These are phyloP conservation scores for Balaeniceps rex DNA, from an alignment of 2,113 vertebrate genomes.

Conservation along the genomic window DNA sequence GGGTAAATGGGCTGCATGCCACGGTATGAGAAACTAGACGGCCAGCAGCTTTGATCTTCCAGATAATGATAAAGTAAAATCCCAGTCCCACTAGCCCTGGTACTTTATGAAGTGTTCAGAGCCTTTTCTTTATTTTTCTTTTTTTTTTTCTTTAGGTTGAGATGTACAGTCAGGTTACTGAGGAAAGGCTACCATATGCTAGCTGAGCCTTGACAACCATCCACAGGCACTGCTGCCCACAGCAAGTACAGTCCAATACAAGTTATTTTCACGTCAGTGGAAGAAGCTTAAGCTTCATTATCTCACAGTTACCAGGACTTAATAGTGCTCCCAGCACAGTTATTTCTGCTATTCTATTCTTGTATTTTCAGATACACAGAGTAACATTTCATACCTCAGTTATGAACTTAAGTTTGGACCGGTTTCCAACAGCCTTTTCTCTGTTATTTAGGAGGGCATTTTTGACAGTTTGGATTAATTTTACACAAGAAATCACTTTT, in stretches of 20 bases:
- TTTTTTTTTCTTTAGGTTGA: not conserved
- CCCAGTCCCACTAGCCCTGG: not conserved
- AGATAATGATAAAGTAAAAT: not conserved
- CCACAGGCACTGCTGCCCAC: not conserved
- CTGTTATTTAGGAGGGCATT: not conserved
- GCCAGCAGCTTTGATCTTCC: not conserved
- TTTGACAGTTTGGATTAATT: not conserved
- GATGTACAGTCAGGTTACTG: not conserved
- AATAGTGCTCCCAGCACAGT: not conserved
- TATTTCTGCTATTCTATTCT: not conserved
- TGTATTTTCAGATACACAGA: not conserved
- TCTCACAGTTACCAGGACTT: not conserved
- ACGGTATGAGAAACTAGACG: not conserved
- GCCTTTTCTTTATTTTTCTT: too few relatives aligned
- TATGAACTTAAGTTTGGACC: not conserved
- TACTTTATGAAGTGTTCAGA: not conserved
- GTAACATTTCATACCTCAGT: not conserved
- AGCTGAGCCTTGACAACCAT: not conserved
- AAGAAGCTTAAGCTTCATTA: conserved; percentile 12
- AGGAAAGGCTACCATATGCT: not conserved
- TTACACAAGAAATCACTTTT: not conserved
- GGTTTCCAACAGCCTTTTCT: not conserved
- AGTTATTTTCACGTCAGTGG: not conserved
- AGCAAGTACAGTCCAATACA: not conserved
- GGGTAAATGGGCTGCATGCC: not conserved